Evolutionary conservation across 2,888 invertebrate genomes (phyloP).

Genomic region (Junonia oenone): DNA sequence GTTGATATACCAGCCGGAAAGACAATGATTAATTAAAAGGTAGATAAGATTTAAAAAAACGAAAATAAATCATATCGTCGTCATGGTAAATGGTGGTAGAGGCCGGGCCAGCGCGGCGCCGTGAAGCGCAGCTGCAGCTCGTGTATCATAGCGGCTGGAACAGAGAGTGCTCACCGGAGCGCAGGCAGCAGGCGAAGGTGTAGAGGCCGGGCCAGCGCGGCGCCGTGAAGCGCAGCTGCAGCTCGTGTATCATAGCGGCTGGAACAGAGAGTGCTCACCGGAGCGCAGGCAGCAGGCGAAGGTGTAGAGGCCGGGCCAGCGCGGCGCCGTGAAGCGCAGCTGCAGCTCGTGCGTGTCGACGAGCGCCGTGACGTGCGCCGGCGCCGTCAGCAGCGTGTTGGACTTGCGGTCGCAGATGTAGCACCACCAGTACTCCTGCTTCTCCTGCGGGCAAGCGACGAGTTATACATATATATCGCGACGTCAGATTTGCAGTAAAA

Average conservation of each 20-base stretch:
- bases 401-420: slow-evolving; percentile 98
- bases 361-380: slow-evolving; percentile 95
- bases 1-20: too few relatives aligned
- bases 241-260: slow-evolving; percentile 79
- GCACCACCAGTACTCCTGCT: slow-evolving; percentile 99
- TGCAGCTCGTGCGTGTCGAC: slow-evolving; percentile 55
- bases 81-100: too few relatives aligned
- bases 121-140: not conserved
- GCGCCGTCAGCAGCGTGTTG: slow-evolving; percentile 93
- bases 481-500: too few relatives aligned
- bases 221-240: slow-evolving; percentile 97
- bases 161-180: slow-evolving; percentile 85
- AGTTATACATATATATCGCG: too few relatives aligned
- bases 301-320: slow-evolving; percentile 38
- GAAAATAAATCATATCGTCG: too few relatives aligned
- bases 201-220: slow-evolving; percentile 96
- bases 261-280: too few relatives aligned
- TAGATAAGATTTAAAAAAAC: too few relatives aligned
- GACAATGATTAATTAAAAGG: too few relatives aligned
- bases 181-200: slow-evolving; percentile 93
- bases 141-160: too few relatives aligned
- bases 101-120: slow-evolving; percentile 38
- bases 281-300: not conserved
- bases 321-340: not conserved
- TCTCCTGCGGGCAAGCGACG: slow-evolving; percentile 61